These are phyloP conservation scores for Brachionus sp. DNA, from an alignment of 1,140 invertebrate genomes.

Conservation along the genomic window DNA sequence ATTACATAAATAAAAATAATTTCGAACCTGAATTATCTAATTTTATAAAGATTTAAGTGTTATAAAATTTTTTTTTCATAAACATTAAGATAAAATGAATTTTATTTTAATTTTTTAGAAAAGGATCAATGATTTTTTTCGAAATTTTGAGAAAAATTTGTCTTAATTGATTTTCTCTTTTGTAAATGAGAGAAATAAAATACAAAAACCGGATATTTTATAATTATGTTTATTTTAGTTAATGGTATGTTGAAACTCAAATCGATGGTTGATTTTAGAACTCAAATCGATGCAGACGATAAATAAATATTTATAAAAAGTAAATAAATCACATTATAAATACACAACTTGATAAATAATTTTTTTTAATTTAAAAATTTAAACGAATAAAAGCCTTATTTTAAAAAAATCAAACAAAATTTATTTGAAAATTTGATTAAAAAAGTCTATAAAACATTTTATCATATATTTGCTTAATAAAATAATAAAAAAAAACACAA, in stretches of 20 bases:
- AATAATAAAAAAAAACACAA: neutral
- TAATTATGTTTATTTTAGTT: neutral
- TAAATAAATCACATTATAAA: neutral
- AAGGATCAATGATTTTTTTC: neutral
- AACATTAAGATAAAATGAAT: neutral
- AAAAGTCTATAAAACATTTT: constrained; percentile 22
- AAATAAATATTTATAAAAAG: neutral
- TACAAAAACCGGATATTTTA: neutral
- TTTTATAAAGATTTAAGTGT: neutral
- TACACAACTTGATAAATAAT: too few species aligned
- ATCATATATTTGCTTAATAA: neutral
- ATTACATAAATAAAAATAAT: neutral
- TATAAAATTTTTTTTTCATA: neutral
- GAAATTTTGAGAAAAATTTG: neutral
- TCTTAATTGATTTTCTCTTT: neutral
- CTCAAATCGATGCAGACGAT: neutral
- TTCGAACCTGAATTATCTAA: neutral
- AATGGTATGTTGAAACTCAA: neutral
- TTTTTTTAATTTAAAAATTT: neutral
- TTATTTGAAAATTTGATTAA: constrained; percentile 1
- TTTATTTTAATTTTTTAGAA: too few species aligned
- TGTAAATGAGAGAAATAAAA: neutral
- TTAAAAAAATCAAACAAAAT: neutral
- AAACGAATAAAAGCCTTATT: neutral
- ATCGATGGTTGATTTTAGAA: too few species aligned